Percentiles rank a stretch among this genome's conserved stretches.
phyloP scores from a whole-genome alignment of 2,797 vertebrate genomes.

The Sebastes itinus region DNA sequence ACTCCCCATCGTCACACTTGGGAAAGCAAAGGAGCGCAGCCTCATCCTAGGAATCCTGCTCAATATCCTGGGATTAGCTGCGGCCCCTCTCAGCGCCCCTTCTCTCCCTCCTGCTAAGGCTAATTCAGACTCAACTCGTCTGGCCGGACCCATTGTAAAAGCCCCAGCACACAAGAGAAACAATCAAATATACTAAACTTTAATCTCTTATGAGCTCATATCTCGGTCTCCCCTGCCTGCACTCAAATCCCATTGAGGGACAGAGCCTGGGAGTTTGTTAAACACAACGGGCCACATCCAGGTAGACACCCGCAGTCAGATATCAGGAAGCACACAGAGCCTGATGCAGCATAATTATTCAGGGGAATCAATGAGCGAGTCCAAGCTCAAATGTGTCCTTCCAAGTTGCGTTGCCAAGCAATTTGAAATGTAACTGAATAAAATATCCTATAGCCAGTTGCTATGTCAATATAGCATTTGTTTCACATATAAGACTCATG shows the following conservation, averaged over 20 bases:
- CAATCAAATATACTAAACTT: constrained; percentile 84
- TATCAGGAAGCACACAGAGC: constrained; percentile 24
- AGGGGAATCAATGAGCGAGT: constrained; percentile 34
- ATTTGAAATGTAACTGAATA: constrained; percentile 36
- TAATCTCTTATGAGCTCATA: constrained; percentile 83
- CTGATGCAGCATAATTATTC: constrained; percentile 44
- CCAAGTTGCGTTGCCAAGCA: constrained; percentile 19
- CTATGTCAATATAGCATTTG: not conserved
- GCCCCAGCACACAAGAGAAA: constrained; percentile 70
- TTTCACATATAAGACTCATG: not conserved
- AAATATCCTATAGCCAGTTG: constrained; percentile 5
- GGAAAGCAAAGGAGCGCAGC: constrained; percentile 84
- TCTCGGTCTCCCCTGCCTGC: constrained; percentile 56
- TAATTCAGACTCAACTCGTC: constrained; percentile 78
- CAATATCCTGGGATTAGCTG: constrained; percentile 87
- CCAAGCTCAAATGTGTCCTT: constrained; percentile 30
- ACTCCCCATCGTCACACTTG: constrained; percentile 82
- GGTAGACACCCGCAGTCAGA: constrained; percentile 29
- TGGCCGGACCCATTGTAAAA: constrained; percentile 72
- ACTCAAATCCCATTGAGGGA: constrained; percentile 51
- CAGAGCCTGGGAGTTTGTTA: constrained; percentile 53
- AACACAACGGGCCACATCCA: constrained; percentile 44
- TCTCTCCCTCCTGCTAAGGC: constrained; percentile 77
- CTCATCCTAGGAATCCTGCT: constrained; percentile 84
- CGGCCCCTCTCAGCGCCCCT: constrained; percentile 71